Conservation (phyloP, 2,888 invertebrate genomes). For the Mystacides longicornis region DNA sequence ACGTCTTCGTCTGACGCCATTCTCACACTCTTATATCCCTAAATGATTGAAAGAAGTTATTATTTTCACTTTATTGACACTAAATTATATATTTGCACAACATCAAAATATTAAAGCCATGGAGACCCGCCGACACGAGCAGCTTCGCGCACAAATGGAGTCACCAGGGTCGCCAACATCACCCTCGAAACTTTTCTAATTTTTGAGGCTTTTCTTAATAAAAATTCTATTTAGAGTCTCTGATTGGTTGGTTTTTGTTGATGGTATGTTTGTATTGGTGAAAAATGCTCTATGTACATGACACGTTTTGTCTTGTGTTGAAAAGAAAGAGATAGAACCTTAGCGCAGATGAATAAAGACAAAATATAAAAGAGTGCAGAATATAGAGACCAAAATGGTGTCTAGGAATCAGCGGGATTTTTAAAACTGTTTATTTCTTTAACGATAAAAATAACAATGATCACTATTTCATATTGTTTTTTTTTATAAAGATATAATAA, state of each 20-base stretch:
- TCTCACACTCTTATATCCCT: slow-evolving; percentile 26
- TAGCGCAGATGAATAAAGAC: not conserved
- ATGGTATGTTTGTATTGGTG: not conserved
- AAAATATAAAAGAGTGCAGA: not conserved
- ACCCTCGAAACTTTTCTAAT: slow-evolving; percentile 11
- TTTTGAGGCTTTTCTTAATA: slow-evolving; percentile 1
- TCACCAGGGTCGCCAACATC: slow-evolving; percentile 19
- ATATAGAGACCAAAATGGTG: no score
- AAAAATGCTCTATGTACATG: not conserved
- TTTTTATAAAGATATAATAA: no score
- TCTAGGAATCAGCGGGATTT: not conserved
- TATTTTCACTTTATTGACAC: slow-evolving; percentile 6
- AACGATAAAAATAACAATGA: no score
- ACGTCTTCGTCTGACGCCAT: slow-evolving; percentile 88
- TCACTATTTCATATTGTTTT: no score
- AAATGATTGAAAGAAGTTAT: slow-evolving; percentile 2
- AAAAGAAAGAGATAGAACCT: not conserved
- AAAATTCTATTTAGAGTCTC: not conserved
- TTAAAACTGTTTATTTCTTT: not conserved
- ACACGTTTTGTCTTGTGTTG: not conserved
- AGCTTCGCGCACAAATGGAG: slow-evolving; percentile 24
- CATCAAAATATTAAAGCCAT: slow-evolving; percentile 20
- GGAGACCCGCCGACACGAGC: slow-evolving; percentile 20
- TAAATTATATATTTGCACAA: slow-evolving; percentile 4
- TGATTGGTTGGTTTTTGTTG: not conserved